Evolutionary conservation across 2,113 vertebrate species (phyloP).

Genomic region (Bujurquina vittata): DNA sequence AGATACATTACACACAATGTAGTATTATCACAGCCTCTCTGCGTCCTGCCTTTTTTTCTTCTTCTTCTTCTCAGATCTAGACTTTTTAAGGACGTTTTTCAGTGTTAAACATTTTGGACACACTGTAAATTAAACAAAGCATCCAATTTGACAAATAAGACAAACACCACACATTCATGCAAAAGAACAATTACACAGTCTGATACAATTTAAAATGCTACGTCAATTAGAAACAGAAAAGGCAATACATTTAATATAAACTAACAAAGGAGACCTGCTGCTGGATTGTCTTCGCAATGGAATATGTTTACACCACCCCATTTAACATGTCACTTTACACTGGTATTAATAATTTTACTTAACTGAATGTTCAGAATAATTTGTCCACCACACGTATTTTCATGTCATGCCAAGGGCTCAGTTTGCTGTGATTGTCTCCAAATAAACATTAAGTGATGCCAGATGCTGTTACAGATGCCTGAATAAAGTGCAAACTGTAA

Average conservation of each 20-base stretch:
- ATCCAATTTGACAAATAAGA: too few species aligned
- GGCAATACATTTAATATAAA: background rate
- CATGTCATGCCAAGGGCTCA: background rate
- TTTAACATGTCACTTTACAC: background rate
- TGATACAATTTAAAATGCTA: background rate
- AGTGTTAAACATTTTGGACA: too few species aligned
- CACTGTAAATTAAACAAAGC: background rate
- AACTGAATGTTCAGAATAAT: background rate
- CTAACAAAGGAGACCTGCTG: background rate
- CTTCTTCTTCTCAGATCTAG: too few species aligned
- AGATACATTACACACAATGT: background rate
- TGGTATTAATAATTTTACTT: conserved; percentile 4
- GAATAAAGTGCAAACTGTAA: background rate
- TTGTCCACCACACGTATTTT: background rate
- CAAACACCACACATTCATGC: too few species aligned
- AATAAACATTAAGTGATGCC: background rate
- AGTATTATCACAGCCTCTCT: background rate
- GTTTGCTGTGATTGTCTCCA: background rate
- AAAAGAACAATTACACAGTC: too few species aligned
- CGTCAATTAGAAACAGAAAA: background rate
- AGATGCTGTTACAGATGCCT: background rate
- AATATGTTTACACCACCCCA: background rate
- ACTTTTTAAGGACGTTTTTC: too few species aligned
- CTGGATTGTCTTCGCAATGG: background rate
- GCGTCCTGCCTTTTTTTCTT: too few species aligned